phyloP scores from a whole-genome alignment of 2,113 vertebrate species.

The Ciconia maguari region DNA sequence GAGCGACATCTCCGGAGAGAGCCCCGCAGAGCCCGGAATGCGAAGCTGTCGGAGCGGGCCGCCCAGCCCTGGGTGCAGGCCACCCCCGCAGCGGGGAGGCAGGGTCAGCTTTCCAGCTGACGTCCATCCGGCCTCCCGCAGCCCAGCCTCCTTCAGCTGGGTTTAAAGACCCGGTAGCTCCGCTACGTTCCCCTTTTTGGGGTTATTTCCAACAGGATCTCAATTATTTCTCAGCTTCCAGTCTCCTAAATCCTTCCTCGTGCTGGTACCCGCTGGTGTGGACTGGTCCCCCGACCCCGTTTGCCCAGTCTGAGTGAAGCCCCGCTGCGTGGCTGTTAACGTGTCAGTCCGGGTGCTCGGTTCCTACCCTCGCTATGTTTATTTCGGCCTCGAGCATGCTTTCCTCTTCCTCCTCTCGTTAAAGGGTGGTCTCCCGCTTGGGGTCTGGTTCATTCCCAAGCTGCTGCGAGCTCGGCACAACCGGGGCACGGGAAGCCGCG shows the following conservation, averaged over 20 bases:
- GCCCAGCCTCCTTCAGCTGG: not conserved
- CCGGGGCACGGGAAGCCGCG: not conserved
- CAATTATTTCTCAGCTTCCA: not conserved
- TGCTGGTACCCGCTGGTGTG: not conserved
- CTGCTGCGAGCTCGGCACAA: not conserved
- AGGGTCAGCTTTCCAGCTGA: not conserved
- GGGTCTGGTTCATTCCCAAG: no score
- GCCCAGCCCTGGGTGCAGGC: not conserved
- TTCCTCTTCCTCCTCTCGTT: not conserved
- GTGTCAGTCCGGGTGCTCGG: rapidly evolving
- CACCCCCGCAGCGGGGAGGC: rapidly evolving
- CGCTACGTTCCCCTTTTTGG: rapidly evolving
- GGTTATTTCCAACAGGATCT: not conserved
- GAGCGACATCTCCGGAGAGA: no score
- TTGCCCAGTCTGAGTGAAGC: no score
- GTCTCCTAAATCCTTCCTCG: no score
- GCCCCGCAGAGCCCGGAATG: not conserved
- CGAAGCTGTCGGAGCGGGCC: rapidly evolving
- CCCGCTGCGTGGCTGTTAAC: not conserved
- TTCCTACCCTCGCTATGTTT: not conserved
- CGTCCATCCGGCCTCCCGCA: not conserved
- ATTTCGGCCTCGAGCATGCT: rapidly evolving
- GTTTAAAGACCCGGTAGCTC: rapidly evolving
- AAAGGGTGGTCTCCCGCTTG: not conserved
- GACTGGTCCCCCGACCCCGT: not conserved